Base-by-base conservation (phyloP, 2,888 invertebrate species). In the Periphyllus acericola region DNA sequence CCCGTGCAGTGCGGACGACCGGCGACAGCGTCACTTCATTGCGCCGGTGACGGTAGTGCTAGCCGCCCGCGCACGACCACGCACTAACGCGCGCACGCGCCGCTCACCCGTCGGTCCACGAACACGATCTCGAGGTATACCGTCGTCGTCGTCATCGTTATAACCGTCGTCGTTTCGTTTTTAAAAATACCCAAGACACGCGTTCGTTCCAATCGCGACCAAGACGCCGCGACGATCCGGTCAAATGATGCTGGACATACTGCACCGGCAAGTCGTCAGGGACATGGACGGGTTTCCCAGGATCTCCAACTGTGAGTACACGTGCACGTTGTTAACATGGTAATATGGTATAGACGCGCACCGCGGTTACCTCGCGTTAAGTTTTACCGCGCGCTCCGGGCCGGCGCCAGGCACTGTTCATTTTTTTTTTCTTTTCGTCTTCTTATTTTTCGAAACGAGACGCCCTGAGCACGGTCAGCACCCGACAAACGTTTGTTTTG, bases 201-300 rank as follows among this genome's bases (percentile, higher is more conserved):
- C 40, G 29, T 40, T 8, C 40, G 40, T 40, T 11, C 25, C 17
- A 46, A 4, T 6, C 55, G 79, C 60, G 34, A 14, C 79, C 1
- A n/a, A 3, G n/a, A 29, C 36, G n/a, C 25, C 68, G 68, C 68
- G n/a, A 46, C 32, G 52, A 32, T 2, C 82, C 83, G 83, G 32
- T 86, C 86, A 72, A 87, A 87, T 72, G 80, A 87, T 87, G 86
- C 71, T 87, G 79, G 86, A 87, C 80, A 87, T 87, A 87, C 74
- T 87, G 36, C 86, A 87, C 79, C 80, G 86, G 32, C 86, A 87
- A 55, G 86, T 87, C 80, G 86, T 74, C 40, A 81, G 86, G 36
- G 86, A 87, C 80, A 87, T 87, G 86, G 86, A 87, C 72, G 86
- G 86, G 32, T 87, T 87, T 81, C 86, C 86, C 60, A 87, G 86